Base-by-base conservation (phyloP, 2,888 invertebrate genomes). In the Mythimna loreyi region DNA sequence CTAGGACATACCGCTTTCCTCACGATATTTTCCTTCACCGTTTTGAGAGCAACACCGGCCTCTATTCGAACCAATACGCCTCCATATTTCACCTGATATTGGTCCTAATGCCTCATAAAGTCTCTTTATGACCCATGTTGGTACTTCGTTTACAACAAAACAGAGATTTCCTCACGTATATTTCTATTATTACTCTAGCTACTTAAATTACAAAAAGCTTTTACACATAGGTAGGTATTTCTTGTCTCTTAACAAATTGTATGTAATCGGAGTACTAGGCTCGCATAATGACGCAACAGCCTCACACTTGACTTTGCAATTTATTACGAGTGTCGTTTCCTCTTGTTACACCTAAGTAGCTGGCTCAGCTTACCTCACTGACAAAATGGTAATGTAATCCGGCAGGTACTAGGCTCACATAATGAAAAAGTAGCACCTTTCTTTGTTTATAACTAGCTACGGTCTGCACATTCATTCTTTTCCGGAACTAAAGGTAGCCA, bases 231-330 rank as follows among this genome's bases (percentile, higher is more conserved):
- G 6, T n/a, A 28, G 6, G 2, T 6, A 52, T 36, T 61, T 33
- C 28, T 72, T 13, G 25, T 47, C 9, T 61, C 19, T 11, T 19
- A 40, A 53, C 53, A 59, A 73, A 47, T 23, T 47, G 23, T 28
- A 25, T 30, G 65, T 58, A 53, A 66, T 40, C 19, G 47, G 67
- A 58, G 57, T 74, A 72, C 59, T 28, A 74, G 45, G 74, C 59
- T 43, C 28, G n/a, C 74, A 72, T 72, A 59, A 67, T 9, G n/a
- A 28, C n/a, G 9, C 49, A 59, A 74, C 58, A 67, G 36, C 28
- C 58, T 53, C 33, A 67, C 52, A 36, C 60, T 60, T 61, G 40
- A 52, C 69, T 47, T 61, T 49, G 47, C 59, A 45, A 60, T 73
- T 75, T 50, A 73, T 58, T 45, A 52, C 57, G 45, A 49, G 21